phyloP scores from a whole-genome alignment of 2,888 invertebrate species.

The Lithophane semibrunnea region DNA sequence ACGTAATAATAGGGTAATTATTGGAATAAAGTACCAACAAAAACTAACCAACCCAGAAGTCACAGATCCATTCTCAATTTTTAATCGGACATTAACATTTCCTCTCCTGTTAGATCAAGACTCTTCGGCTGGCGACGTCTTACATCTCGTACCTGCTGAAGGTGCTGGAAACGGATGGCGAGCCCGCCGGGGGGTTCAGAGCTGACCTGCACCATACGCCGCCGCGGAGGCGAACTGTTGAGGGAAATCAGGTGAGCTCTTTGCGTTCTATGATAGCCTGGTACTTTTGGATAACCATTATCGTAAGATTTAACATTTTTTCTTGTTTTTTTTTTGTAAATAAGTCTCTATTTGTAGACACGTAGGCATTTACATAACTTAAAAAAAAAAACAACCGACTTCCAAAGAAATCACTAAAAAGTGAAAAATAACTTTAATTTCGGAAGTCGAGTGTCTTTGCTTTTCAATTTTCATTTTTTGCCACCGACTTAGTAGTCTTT shows the following conservation, averaged over 20 bases:
- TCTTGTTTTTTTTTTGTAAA: too few species aligned
- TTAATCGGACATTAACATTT: slow-evolving; percentile 66
- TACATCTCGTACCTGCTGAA: slow-evolving; percentile 98
- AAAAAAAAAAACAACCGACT: too few species aligned
- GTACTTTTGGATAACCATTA: slow-evolving; percentile 2
- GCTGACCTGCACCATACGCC: slow-evolving; percentile 93
- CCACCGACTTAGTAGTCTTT: too few species aligned
- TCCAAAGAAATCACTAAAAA: too few species aligned
- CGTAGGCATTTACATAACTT: too few species aligned
- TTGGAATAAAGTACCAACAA: slow-evolving; percentile 36
- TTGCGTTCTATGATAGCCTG: slow-evolving; percentile 4
- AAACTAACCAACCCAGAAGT: slow-evolving; percentile 32
- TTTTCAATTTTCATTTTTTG: too few species aligned
- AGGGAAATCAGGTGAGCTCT: slow-evolving; percentile 75
- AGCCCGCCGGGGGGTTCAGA: slow-evolving; percentile 95
- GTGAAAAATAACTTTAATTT: too few species aligned
- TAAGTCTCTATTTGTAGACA: too few species aligned
- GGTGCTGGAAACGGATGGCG: slow-evolving; percentile 96
- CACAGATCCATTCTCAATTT: slow-evolving; percentile 55
- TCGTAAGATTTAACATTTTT: too few species aligned
- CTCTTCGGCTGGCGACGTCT: slow-evolving; percentile 96
- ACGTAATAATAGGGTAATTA: too few species aligned
- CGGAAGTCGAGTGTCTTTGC: too few species aligned
- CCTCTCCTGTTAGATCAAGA: slow-evolving; percentile 95
- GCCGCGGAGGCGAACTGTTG: slow-evolving; percentile 80